Evolutionary conservation across 2,888 invertebrate species (phyloP), one percentile per base, ranked within the genome.

Genomic region (Cylindroiulus punctatus): DNA sequence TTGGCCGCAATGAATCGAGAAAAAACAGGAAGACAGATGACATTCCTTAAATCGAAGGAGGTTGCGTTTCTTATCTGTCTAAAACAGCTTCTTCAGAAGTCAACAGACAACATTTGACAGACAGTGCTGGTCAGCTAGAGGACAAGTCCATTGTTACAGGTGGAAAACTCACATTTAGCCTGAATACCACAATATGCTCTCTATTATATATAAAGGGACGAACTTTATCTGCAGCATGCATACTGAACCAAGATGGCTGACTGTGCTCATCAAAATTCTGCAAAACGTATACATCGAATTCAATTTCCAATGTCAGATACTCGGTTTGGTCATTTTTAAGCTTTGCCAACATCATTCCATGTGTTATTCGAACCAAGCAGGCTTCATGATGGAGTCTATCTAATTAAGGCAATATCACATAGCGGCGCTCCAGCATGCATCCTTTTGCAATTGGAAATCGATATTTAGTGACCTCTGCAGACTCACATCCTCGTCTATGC

Each of bases 361-460:
- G 47, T 19, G 52, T 52, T 52, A 52, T 52, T 52, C 19, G 17
- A 52, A 19, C 52, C 52, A 52, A 52, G 52, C 36, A 0, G 5
- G 52, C n/a, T 52, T 52, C 52, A 52, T 52, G 36, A 36, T 36
- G 3, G 52, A 52, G 52, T 52, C 52, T 52, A 52, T 52, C 52
- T 52, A 52, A 52, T 52, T 52, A 52, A 52, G 52, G 52, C 19
- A 52, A 52, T 52, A 52, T 52, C 52, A n/a, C 52, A 52, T 52
- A 5, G 19, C 17, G 52, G 52, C 52, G n/a, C 47, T 52, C 19
- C 52, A n/a, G 52, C 52, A 19, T n/a, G n/a, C 52, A 52, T 52
- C 17, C 17, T n/a, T 52, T 52, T n/a, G 52, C n/a, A 17, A 52
- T 52, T 52, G 52, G 52, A 52, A 52, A 52, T 52, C 52, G n/a